Percentiles rank a stretch among this genome's conserved stretches.
These are phyloP conservation scores for Pinctada fucata DNA, from an alignment of 2,888 invertebrate genomes.

Conservation along the genomic window DNA sequence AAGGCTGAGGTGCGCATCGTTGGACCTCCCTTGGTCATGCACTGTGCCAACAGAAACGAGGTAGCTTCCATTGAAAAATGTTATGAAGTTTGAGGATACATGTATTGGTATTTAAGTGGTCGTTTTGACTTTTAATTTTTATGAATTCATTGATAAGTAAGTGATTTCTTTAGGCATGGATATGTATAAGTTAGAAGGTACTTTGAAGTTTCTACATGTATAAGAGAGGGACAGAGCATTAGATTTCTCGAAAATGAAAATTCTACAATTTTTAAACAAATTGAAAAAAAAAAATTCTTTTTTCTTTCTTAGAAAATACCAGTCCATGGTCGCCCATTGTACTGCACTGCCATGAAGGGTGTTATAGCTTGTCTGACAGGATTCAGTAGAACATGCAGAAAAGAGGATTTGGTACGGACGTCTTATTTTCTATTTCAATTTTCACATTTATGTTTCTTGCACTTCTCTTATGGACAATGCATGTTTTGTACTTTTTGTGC, in stretches of 20 bases:
- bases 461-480: too few species aligned
- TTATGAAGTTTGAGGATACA: background rate
- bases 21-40: slow-evolving; percentile 75
- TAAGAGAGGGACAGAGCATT: too few species aligned
- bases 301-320: slow-evolving; percentile 83
- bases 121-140: slow-evolving; percentile 12
- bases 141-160: background rate
- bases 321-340: slow-evolving; percentile 87
- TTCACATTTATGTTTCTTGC: too few species aligned
- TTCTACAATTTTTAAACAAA: too few species aligned
- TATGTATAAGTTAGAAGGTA: too few species aligned
- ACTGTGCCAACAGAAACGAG: slow-evolving; percentile 73
- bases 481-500: slow-evolving; percentile 2
- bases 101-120: background rate
- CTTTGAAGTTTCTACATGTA: too few species aligned
- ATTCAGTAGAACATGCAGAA: slow-evolving; percentile 83
- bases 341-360: slow-evolving; percentile 91
- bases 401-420: slow-evolving; percentile 89
- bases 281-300: too few species aligned
- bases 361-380: slow-evolving; percentile 94
- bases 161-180: too few species aligned
- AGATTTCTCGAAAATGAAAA: too few species aligned
- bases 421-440: background rate
- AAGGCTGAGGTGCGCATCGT: slow-evolving; percentile 73
- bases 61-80: slow-evolving; percentile 73